Conservation (phyloP, 2,797 vertebrate genomes). For the Eutrigla gurnardus region DNA sequence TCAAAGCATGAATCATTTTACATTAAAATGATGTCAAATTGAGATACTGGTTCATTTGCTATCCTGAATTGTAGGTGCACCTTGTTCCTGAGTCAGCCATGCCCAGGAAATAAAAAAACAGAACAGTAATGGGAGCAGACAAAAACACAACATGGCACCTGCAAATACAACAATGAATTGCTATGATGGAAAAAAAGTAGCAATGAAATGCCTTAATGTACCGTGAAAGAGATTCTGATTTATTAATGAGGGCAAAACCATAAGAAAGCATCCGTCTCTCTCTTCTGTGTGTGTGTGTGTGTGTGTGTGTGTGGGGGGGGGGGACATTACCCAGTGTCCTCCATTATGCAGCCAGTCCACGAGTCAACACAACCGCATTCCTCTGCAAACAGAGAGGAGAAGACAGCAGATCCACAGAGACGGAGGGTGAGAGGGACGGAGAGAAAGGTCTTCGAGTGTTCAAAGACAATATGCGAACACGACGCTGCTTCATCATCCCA, state of each 20-base stretch:
- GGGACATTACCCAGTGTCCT: slow-evolving; percentile 93
- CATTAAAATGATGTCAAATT: not conserved
- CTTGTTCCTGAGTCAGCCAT: not conserved
- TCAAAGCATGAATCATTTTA: not conserved
- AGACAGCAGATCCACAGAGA: slow-evolving; percentile 6
- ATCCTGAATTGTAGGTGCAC: not conserved
- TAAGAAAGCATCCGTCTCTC: slow-evolving; percentile 5
- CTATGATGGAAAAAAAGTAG: not conserved
- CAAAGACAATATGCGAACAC: not conserved
- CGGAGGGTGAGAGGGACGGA: slow-evolving; percentile 1
- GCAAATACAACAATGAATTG: not conserved
- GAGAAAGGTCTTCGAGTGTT: not conserved
- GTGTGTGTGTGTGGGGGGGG: slow-evolving; percentile 15
- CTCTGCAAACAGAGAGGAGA: slow-evolving; percentile 80
- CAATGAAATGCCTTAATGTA: slow-evolving; percentile 4
- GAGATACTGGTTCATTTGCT: not conserved
- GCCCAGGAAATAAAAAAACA: not conserved
- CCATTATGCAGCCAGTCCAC: slow-evolving; percentile 98
- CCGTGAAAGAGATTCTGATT: not conserved
- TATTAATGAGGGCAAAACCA: slow-evolving; percentile 10
- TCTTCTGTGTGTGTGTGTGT: slow-evolving; percentile 6
- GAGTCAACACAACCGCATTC: slow-evolving; percentile 94
- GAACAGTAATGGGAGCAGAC: not conserved
- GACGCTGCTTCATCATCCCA: not conserved
- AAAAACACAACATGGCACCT: not conserved